A percentile compares a stretch with the other conserved stretches of the same genome.
phyloP scores from a whole-genome alignment of 2,113 vertebrate species.

The Pluvianellus socialis region DNA sequence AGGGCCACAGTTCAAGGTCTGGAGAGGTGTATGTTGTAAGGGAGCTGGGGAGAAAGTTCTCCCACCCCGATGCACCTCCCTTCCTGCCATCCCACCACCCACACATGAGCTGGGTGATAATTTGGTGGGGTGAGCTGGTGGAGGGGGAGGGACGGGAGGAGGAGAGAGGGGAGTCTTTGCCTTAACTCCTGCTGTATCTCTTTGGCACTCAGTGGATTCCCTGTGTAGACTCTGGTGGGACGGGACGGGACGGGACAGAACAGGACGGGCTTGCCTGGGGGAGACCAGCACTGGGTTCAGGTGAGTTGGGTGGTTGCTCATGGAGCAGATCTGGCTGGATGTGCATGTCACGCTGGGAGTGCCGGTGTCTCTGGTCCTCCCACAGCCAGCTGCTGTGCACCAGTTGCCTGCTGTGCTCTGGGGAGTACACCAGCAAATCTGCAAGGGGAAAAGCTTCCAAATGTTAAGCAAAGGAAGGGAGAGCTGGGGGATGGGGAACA shows the following conservation, averaged over 20 bases:
- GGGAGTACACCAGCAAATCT: not conserved
- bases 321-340: not conserved
- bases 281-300: not conserved
- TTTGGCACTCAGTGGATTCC: not conserved
- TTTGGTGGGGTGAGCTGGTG: not conserved
- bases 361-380: accelerated
- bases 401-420: not conserved
- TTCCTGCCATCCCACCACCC: not conserved
- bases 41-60: not conserved
- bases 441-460: not conserved
- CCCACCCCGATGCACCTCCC: not conserved
- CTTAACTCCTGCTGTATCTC: not conserved
- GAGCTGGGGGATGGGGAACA: not conserved
- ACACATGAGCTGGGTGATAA: not conserved
- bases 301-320: not conserved
- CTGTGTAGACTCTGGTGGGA: not conserved
- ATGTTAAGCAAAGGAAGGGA: accelerated
- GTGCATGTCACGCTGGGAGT: not conserved
- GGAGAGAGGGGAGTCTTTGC: not conserved
- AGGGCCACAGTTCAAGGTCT: slow-evolving; percentile 7
- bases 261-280: not conserved
- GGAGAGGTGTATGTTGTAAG: not conserved
- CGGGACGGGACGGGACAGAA: not conserved
- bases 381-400: accelerated
- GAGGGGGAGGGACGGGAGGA: slow-evolving; percentile 34